Percentiles rank a stretch among this genome's conserved stretches.
Evolutionary conservation across 1,140 invertebrate species (phyloP).

Genomic region (Steinernema feltiae): DNA sequence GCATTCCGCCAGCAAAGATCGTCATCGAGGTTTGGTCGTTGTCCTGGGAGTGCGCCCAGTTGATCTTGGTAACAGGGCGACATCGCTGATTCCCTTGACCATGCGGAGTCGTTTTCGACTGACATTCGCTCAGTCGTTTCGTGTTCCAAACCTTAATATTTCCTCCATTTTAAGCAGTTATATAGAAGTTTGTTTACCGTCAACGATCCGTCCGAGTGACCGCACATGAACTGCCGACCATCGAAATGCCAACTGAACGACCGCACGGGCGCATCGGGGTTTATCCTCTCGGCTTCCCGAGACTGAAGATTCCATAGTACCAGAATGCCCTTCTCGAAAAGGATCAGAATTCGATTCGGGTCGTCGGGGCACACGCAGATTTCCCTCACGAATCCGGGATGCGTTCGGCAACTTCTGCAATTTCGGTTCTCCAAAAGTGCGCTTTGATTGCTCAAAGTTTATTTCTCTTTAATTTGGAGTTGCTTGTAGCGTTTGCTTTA

Average conservation of each 20-base stretch:
- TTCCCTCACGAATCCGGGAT: conserved; percentile 62
- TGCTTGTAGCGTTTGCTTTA: no score
- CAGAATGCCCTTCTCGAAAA: conserved; percentile 85
- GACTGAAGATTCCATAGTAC: conserved; percentile 89
- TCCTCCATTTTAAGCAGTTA: neutral
- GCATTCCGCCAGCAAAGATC: conserved; percentile 45
- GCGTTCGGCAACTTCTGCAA: conserved; percentile 61
- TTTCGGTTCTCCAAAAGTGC: neutral
- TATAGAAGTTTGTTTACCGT: conserved; percentile 30
- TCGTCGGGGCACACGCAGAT: conserved; percentile 62
- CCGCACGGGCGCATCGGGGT: conserved; percentile 58
- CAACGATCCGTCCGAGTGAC: conserved; percentile 76
- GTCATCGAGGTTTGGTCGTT: conserved; percentile 37
- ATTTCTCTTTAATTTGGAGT: no score
- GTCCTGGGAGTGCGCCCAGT: conserved; percentile 48
- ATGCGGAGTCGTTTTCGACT: conserved; percentile 48
- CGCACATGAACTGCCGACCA: conserved; percentile 94
- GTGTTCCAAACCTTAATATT: conserved; percentile 44
- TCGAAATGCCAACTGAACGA: conserved; percentile 92
- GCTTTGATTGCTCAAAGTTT: no score
- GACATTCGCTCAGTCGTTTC: conserved; percentile 44
- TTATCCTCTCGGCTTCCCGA: conserved; percentile 68
- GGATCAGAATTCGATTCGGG: conserved; percentile 73
- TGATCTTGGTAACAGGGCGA: conserved; percentile 49
- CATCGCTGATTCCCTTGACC: conserved; percentile 30